Percentiles rank a stretch among this genome's conserved stretches.
These are phyloP conservation scores for Ectropis grisescens DNA, from an alignment of 1,140 invertebrate genomes.

Conservation along the genomic window DNA sequence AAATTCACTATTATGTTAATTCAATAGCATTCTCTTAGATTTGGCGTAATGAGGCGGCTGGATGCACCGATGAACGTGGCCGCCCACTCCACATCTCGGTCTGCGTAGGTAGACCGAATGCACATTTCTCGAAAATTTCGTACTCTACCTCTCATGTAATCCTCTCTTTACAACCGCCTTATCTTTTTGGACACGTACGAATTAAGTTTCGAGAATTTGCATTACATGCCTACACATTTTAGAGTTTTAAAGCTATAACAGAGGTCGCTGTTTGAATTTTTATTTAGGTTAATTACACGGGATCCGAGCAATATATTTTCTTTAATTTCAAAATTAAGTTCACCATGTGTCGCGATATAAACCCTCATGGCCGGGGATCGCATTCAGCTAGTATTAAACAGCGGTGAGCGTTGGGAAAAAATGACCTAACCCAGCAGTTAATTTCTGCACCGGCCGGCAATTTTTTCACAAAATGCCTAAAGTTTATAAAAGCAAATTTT, in stretches of 20 bases:
- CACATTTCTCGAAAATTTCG: conserved; percentile 32
- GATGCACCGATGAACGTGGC: conserved; percentile 35
- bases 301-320: conserved; percentile 28
- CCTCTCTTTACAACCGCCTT: conserved; percentile 20
- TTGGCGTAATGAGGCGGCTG: conserved; percentile 21
- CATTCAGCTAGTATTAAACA: conserved; percentile 42
- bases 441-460: conserved; percentile 40
- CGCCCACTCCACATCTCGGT: conserved; percentile 31
- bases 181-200: conserved; percentile 18
- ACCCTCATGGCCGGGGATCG: conserved; percentile 29
- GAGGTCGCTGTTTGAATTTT: too few relatives aligned
- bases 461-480: conserved; percentile 50
- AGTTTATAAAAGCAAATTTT: conserved; percentile 57
- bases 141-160: conserved; percentile 21
- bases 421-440: conserved; percentile 49
- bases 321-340: conserved; percentile 54
- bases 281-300: conserved; percentile 37
- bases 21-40: conserved; percentile 4
- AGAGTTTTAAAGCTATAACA: conserved; percentile 14
- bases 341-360: conserved; percentile 41
- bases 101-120: conserved; percentile 26
- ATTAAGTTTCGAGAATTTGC: conserved; percentile 20
- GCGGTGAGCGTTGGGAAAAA: conserved; percentile 25
- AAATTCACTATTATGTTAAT: too few relatives aligned
- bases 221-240: conserved; percentile 5